Evolutionary conservation across 2,113 vertebrate genomes (phyloP).

Genomic region (Spheniscus mendiculus): DNA sequence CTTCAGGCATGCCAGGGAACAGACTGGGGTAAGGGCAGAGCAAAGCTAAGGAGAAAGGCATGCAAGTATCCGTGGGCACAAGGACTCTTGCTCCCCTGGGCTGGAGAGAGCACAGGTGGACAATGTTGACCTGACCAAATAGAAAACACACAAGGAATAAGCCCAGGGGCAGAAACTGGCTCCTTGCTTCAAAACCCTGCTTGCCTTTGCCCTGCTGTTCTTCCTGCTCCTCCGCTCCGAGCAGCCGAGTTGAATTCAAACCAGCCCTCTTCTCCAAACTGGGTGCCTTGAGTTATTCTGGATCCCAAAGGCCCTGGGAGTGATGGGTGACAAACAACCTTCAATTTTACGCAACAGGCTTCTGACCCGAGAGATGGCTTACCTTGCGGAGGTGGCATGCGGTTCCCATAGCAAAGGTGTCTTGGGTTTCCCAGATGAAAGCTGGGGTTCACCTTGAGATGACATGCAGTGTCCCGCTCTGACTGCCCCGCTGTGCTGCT

Average conservation of each 20-base stretch:
- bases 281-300: background rate
- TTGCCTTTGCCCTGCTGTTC: background rate
- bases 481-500: fast-evolving
- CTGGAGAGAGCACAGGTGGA: background rate
- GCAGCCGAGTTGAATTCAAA: background rate
- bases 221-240: fast-evolving
- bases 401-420: background rate
- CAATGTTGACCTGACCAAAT: background rate
- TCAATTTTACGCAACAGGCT: background rate
- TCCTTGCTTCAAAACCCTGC: background rate
- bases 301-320: background rate
- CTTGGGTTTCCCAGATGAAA: background rate
- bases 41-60: background rate
- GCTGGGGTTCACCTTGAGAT: background rate
- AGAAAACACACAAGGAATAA: background rate
- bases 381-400: background rate
- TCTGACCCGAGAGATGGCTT: background rate
- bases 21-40: background rate
- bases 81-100: background rate
- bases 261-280: background rate
- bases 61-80: fast-evolving
- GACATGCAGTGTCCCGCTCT: fast-evolving
- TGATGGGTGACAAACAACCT: background rate
- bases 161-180: background rate
- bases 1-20: background rate